Evolutionary conservation across 2,113 vertebrate species (phyloP), one percentile per base, ranked within the genome.

Genomic region (Microcebus jonahi): DNA sequence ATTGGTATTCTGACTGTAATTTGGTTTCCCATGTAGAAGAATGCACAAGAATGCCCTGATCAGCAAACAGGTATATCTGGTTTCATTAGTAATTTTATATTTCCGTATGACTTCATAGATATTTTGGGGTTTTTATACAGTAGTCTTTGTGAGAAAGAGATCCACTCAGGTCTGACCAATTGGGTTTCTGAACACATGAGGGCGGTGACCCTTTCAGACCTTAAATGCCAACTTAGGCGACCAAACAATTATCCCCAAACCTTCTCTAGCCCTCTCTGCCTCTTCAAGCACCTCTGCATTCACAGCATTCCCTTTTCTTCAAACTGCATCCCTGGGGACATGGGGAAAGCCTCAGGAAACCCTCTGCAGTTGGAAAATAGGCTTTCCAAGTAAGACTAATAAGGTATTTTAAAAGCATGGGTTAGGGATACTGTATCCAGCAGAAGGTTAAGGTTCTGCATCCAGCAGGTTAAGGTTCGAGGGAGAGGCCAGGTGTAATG

Each of bases 381-480:
- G 42, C 14, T 97, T 88, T 71, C 65, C 20, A 45, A 96, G 39
- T n/a, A 94, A 90, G 45, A 87, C 79, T 15, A 93, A 80, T 31
- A 70, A 65, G 34, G 34, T 53, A 59, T 75, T 77, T 87, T 65
- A 48, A 90, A 96, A 79, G 81, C 55, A 79, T 18, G 39, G 67
- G 70, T 89, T 65, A 29, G 13, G 8, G 10, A 75, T 65, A 95
- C 27, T 67, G 20, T 14, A 70, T 75, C 48, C 23, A 90, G 45
- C 29, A 1, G 4, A 86, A n/a, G 53, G 34, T 39, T 94, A 84
- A 91, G 17, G 42, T 39, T 42, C 27, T 71, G 20, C 11, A 70
- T 75, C 48, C 23, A 45, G 45, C 45, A 45, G 45, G 45, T 45
- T 45, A 45, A 8, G 45, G 45, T 45, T 45, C 45, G 8, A 45